Percentiles rank a stretch among this genome's conserved stretches.
phyloP scores from a whole-genome alignment of 2,797 vertebrate genomes.

The Podarcis lilfordi region DNA sequence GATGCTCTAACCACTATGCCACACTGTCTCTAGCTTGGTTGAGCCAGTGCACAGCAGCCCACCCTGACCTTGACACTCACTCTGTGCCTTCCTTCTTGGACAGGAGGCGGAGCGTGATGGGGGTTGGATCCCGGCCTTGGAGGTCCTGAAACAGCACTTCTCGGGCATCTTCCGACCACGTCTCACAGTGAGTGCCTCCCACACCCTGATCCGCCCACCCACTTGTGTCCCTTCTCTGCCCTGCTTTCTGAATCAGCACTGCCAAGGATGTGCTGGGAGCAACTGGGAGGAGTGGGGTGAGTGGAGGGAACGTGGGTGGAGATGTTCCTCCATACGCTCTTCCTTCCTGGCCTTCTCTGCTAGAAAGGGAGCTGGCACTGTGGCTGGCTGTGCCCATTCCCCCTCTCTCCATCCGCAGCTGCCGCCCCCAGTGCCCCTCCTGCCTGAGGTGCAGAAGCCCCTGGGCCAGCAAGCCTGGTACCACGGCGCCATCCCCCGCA shows the following conservation, averaged over 20 bases:
- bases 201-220: rapidly evolving
- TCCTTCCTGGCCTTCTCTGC: no score
- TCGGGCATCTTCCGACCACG: slow-evolving; percentile 88
- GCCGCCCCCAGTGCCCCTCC: slow-evolving; percentile 72
- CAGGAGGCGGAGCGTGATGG: slow-evolving; percentile 80
- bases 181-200: slow-evolving; percentile 79
- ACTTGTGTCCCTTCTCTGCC: neutral
- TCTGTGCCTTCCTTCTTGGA: neutral
- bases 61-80: rapidly evolving
- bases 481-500: slow-evolving; percentile 90
- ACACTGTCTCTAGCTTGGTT: neutral
- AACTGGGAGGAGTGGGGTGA: neutral
- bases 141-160: slow-evolving; percentile 86
- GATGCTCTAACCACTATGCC: no score
- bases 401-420: slow-evolving; percentile 74
- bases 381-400: neutral
- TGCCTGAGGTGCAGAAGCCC: slow-evolving; percentile 87
- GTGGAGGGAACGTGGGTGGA: no score
- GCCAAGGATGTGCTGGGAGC: neutral
- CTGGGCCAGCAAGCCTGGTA: slow-evolving; percentile 94
- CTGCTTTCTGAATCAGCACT: neutral
- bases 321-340: no score
- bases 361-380: rapidly evolving
- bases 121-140: slow-evolving; percentile 75
- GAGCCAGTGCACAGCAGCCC: no score